Conservation (phyloP, 2,888 invertebrate genomes). For the Phengaris arion region DNA sequence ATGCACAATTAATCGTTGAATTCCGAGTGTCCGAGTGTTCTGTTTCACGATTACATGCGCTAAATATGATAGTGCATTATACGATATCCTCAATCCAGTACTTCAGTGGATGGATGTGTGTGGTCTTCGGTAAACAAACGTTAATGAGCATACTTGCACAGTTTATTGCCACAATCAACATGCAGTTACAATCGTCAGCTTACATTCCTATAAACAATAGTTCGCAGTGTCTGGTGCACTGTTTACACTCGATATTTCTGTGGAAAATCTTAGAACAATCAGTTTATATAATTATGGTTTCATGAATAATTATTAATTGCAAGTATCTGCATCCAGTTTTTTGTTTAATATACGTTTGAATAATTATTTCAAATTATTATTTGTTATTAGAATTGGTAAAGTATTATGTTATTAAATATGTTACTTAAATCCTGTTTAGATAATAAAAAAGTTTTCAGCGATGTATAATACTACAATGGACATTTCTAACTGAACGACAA, state of each 20-base stretch:
- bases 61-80: conserved; percentile 68
- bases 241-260: conserved; percentile 36
- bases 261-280: neutral
- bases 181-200: conserved; percentile 58
- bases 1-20: conserved; percentile 20
- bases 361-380: too few species aligned
- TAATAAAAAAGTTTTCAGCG: too few species aligned
- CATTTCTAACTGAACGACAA: too few species aligned
- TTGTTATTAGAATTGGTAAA: too few species aligned
- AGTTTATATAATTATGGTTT: too few species aligned
- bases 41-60: conserved; percentile 34
- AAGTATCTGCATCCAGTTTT: too few species aligned
- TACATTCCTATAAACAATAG: conserved; percentile 59
- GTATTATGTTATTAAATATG: too few species aligned
- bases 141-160: conserved; percentile 70
- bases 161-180: conserved; percentile 72
- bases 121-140: conserved; percentile 73
- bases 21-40: conserved; percentile 31
- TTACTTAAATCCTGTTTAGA: too few species aligned
- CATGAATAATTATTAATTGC: too few species aligned
- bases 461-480: too few species aligned
- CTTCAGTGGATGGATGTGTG: conserved; percentile 68
- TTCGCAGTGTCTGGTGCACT: conserved; percentile 48
- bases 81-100: conserved; percentile 72
- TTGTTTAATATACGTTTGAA: too few species aligned